Conservation (phyloP, 2,888 invertebrate genomes). For the Anaspis maculata region DNA sequence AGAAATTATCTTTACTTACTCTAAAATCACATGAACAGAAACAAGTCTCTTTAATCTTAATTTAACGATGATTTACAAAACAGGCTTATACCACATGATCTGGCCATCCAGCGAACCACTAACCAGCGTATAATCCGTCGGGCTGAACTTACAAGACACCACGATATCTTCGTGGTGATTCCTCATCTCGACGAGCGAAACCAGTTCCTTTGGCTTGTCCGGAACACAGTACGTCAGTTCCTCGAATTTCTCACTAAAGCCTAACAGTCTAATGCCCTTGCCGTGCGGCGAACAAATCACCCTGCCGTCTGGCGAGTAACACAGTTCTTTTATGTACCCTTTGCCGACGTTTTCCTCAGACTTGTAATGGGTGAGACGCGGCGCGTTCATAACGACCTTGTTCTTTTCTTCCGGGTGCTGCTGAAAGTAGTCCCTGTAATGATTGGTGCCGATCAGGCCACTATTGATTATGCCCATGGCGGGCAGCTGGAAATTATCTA, state of each 20-base stretch:
- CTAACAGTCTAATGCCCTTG: constrained; percentile 75
- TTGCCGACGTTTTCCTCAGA: constrained; percentile 84
- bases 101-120: constrained; percentile 86
- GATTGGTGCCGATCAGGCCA: constrained; percentile 33
- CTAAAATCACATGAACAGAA: no score
- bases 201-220: constrained; percentile 44
- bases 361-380: constrained; percentile 72
- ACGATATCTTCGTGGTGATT: constrained; percentile 77
- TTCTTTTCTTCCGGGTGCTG: constrained; percentile 32
- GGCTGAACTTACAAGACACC: constrained; percentile 85
- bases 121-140: constrained; percentile 75
- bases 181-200: constrained; percentile 59
- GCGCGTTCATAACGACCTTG: constrained; percentile 60
- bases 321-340: constrained; percentile 88
- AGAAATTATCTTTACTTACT: no score
- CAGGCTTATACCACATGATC: constrained; percentile 84
- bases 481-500: constrained; percentile 22
- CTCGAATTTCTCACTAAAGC: constrained; percentile 67
- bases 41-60: no score
- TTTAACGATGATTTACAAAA: constrained; percentile 24
- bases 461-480: constrained; percentile 37
- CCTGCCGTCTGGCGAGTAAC: constrained; percentile 84
- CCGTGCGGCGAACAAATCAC: constrained; percentile 86
- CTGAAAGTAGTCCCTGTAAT: constrained; percentile 29
- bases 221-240: constrained; percentile 68